Percentiles rank a stretch among this genome's conserved stretches.
These are phyloP conservation scores for Eupithecia subumbrata DNA, from an alignment of 2,888 invertebrate genomes.

Conservation along the genomic window DNA sequence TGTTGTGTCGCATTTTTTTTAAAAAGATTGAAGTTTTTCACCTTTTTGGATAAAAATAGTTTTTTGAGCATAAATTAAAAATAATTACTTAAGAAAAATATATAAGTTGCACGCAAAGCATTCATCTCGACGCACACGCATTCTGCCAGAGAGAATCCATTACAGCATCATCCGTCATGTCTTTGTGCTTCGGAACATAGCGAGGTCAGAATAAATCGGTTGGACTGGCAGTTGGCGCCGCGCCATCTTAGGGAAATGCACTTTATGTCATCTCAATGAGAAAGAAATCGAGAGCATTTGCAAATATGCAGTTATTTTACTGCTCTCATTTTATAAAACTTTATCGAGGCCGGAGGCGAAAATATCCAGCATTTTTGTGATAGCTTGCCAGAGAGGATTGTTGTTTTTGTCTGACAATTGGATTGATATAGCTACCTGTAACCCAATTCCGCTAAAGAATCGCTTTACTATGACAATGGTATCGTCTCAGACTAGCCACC, in stretches of 20 bases:
- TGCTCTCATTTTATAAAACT: background rate
- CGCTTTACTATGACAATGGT: too few relatives aligned
- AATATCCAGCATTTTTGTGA: background rate
- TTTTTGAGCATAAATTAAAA: background rate
- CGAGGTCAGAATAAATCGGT: slow-evolving; percentile 43
- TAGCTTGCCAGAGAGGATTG: background rate
- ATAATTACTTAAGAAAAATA: background rate
- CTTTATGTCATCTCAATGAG: slow-evolving; percentile 71
- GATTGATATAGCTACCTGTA: background rate
- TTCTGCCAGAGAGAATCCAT: slow-evolving; percentile 14
- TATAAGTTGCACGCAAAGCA: background rate
- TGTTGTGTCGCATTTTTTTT: background rate
- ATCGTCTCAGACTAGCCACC: too few relatives aligned
- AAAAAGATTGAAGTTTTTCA: background rate
- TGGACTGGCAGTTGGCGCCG: slow-evolving; percentile 54
- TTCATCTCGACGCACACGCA: background rate
- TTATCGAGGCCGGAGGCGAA: slow-evolving; percentile 3
- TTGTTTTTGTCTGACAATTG: background rate
- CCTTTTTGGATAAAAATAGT: background rate
- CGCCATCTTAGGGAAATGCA: slow-evolving; percentile 69
- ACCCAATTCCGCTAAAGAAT: too few relatives aligned
- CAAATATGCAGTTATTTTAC: slow-evolving; percentile 7
- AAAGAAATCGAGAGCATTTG: slow-evolving; percentile 53
- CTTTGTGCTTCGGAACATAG: slow-evolving; percentile 30
- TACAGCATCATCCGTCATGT: slow-evolving; percentile 22